Evolutionary conservation across 2,113 vertebrate species (phyloP).

Genomic region (Siniperca chuatsi): DNA sequence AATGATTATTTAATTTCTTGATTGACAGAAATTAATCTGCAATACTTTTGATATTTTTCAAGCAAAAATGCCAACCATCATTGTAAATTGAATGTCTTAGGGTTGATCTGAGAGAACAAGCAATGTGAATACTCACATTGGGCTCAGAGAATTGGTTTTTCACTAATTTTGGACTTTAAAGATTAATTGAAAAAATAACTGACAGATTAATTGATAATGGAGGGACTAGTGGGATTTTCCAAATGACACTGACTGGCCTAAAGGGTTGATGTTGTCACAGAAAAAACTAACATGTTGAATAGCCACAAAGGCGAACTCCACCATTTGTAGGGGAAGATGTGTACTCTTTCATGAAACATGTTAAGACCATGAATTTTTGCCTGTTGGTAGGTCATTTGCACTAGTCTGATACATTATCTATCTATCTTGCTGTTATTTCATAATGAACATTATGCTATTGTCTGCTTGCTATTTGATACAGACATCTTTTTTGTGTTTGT

Average conservation of each 20-base stretch:
- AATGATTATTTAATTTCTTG: not conserved
- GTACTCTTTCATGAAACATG: not conserved
- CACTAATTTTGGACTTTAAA: not conserved
- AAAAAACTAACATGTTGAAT: not conserved
- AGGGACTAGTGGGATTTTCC: not conserved
- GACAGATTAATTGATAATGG: not conserved
- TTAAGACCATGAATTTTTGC: not conserved
- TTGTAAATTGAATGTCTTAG: not conserved
- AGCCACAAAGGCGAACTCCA: not conserved
- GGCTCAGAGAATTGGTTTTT: not conserved
- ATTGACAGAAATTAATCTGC: not conserved
- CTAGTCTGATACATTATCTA: not conserved
- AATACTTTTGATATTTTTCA: not conserved
- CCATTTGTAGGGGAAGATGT: not conserved
- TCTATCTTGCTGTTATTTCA: not conserved
- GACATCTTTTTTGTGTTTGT: conserved; percentile 21
- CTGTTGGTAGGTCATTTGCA: not conserved
- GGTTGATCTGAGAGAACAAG: not conserved
- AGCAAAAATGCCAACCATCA: not conserved
- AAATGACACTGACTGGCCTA: not conserved
- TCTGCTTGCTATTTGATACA: conserved; percentile 26
- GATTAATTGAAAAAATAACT: not conserved
- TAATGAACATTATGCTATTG: conserved; percentile 12
- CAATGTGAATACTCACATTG: not conserved
- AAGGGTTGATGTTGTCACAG: not conserved